Conservation (phyloP, 1,140 invertebrate species). For the Drosophila oshimai region DNA sequence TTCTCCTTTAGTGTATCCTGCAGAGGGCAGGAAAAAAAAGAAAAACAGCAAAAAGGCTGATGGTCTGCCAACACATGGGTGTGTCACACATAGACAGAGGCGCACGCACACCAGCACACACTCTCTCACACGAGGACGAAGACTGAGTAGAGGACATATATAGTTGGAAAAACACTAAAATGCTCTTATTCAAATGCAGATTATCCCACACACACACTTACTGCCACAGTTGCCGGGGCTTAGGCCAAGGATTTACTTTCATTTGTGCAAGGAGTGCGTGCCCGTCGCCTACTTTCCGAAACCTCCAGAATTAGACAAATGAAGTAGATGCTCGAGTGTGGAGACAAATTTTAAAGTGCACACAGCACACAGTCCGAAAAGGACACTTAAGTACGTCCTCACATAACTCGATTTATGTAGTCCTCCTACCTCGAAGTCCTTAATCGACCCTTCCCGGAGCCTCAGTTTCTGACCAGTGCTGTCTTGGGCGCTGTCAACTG, state of each 20-base stretch:
- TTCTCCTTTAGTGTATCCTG: neutral
- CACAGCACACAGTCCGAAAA: constrained; percentile 18
- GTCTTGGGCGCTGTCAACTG: constrained; percentile 20
- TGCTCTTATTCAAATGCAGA: constrained; percentile 82
- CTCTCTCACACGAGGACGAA: neutral
- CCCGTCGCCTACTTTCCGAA: constrained; percentile 34
- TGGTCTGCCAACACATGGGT: constrained; percentile 68
- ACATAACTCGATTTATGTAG: constrained; percentile 76
- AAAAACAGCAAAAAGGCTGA: constrained; percentile 69
- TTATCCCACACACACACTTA: constrained; percentile 58
- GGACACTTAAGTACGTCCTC: constrained; percentile 72
- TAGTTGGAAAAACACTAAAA: constrained; percentile 79
- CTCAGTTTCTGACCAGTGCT: constrained; percentile 4
- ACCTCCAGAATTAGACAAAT: constrained; percentile 75
- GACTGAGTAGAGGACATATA: constrained; percentile 25
- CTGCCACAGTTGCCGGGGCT: constrained; percentile 46
- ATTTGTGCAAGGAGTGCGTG: constrained; percentile 69
- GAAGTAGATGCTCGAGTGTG: constrained; percentile 72
- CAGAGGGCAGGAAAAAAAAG: constrained; percentile 12
- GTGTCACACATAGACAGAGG: constrained; percentile 34
- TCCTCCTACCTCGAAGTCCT: constrained; percentile 11
- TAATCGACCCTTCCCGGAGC: neutral
- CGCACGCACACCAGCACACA: constrained; percentile 1
- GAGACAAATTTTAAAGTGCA: constrained; percentile 47
- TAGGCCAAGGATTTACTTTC: constrained; percentile 77